Percentiles rank a stretch among this genome's conserved stretches.
These are phyloP conservation scores for Galemys pyrenaicus DNA, from an alignment of 2,113 vertebrate genomes.

Conservation along the genomic window DNA sequence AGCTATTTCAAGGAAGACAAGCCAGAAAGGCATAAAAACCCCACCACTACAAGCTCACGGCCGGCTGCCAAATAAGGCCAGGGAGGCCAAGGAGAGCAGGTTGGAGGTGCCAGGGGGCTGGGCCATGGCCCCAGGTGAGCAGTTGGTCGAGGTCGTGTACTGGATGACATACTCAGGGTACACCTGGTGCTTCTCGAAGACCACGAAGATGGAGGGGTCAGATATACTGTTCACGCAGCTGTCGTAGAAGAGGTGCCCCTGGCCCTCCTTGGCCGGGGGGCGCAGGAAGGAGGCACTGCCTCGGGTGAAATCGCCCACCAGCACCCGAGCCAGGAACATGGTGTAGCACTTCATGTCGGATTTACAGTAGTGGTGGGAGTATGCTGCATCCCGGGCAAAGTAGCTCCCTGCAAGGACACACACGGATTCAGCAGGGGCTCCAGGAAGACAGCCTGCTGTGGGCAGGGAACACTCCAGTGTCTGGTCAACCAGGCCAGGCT, in stretches of 20 bases:
- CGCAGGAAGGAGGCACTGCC: slow-evolving; percentile 85
- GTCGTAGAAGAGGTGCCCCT: slow-evolving; percentile 86
- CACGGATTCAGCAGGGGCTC: not conserved
- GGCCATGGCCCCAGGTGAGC: rapidly evolving
- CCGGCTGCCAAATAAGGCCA: not conserved
- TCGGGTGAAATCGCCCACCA: slow-evolving; percentile 90
- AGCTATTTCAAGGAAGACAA: not conserved
- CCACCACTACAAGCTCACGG: not conserved
- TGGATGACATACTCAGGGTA: slow-evolving; percentile 95
- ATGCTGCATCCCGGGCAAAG: slow-evolving; percentile 93
- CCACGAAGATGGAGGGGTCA: slow-evolving; percentile 92
- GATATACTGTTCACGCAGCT: slow-evolving; percentile 91
- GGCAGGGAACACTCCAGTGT: not conserved
- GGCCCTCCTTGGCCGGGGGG: slow-evolving; percentile 88
- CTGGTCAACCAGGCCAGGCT: not conserved
- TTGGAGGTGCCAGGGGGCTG: not conserved
- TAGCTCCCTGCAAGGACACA: slow-evolving; percentile 91
- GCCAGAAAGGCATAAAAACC: not conserved
- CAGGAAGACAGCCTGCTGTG: not conserved
- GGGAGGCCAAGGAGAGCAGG: not conserved
- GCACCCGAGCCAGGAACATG: slow-evolving; percentile 93
- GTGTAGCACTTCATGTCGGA: not conserved
- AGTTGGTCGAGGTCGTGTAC: slow-evolving; percentile 75
- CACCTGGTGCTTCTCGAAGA: slow-evolving; percentile 94
- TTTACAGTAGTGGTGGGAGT: slow-evolving; percentile 88